These are phyloP conservation scores for Drosophila ercepeae DNA, from an alignment of 1,140 invertebrate species.

Conservation along the genomic window DNA sequence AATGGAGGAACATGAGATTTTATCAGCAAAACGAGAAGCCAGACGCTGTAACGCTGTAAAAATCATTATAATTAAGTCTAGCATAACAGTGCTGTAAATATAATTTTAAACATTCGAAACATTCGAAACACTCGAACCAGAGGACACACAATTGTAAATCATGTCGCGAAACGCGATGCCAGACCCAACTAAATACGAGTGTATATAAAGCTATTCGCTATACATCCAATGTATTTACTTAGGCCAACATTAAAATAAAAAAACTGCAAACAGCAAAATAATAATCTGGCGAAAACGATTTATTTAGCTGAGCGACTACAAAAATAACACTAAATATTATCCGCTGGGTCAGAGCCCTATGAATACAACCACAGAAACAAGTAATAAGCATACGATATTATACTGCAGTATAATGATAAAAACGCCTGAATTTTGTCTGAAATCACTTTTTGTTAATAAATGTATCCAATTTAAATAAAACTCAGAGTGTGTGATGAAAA, in stretches of 20 bases:
- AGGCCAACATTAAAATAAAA: slow-evolving; percentile 2
- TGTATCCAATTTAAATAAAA: slow-evolving; percentile 71
- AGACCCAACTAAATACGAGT: slow-evolving; percentile 34
- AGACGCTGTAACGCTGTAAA: slow-evolving; percentile 77
- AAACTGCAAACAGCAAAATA: slow-evolving; percentile 18
- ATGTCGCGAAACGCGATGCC: slow-evolving; percentile 35
- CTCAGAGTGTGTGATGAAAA: slow-evolving; percentile 23
- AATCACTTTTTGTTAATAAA: slow-evolving; percentile 68
- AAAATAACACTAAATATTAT: slow-evolving; percentile 32
- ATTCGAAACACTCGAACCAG: too few relatives aligned
- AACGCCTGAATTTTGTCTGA: slow-evolving; percentile 21
- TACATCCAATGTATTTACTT: slow-evolving; percentile 25
- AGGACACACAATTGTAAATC: slow-evolving; percentile 59
- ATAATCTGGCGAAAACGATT: slow-evolving; percentile 13
- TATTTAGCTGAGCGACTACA: slow-evolving; percentile 33
- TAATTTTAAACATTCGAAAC: slow-evolving; percentile 71
- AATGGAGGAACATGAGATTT: slow-evolving; percentile 59
- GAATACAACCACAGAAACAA: slow-evolving; percentile 23
- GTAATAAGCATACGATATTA: slow-evolving; percentile 26
- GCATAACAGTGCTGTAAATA: slow-evolving; percentile 70
- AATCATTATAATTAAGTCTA: slow-evolving; percentile 70
- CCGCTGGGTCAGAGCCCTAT: slow-evolving; percentile 19
- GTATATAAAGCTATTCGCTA: slow-evolving; percentile 26
- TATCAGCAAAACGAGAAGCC: slow-evolving; percentile 62
- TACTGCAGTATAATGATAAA: slow-evolving; percentile 9